A percentile compares a stretch with the other conserved stretches of the same genome.
phyloP scores from a whole-genome alignment of 2,797 vertebrate species.

The Martes flavigula region DNA sequence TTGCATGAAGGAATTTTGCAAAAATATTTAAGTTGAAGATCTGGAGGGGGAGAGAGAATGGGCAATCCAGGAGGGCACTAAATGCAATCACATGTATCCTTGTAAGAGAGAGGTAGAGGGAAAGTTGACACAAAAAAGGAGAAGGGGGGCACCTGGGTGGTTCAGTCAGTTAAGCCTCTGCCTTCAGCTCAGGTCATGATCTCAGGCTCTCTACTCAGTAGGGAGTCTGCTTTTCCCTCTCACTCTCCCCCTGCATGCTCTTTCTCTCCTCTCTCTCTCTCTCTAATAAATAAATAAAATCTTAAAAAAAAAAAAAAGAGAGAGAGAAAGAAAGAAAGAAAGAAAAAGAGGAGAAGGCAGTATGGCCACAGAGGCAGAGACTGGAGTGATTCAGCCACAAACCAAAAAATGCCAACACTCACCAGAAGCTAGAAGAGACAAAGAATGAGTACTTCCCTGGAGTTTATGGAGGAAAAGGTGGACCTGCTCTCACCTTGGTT shows the following conservation, averaged over 20 bases:
- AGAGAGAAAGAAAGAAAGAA: not conserved
- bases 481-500: not conserved
- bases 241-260: no score
- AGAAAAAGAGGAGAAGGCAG: not conserved
- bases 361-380: not conserved
- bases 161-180: no score
- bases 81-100: not conserved
- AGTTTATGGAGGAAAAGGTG: not conserved
- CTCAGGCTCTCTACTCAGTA: no score
- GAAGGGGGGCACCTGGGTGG: no score
- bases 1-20: not conserved
- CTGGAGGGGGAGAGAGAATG: not conserved
- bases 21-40: not conserved
- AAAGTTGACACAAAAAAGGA: not conserved
- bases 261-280: no score
- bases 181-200: no score
- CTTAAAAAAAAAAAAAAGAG: not conserved
- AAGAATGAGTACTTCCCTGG: not conserved
- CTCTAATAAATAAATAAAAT: not conserved
- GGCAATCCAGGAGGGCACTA: not conserved
- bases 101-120: not conserved
- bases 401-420: not conserved
- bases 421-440: not conserved
- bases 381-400: not conserved
- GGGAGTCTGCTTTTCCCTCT: no score